Conservation (phyloP, 1,140 invertebrate genomes). For the Drosophila ambigua region DNA sequence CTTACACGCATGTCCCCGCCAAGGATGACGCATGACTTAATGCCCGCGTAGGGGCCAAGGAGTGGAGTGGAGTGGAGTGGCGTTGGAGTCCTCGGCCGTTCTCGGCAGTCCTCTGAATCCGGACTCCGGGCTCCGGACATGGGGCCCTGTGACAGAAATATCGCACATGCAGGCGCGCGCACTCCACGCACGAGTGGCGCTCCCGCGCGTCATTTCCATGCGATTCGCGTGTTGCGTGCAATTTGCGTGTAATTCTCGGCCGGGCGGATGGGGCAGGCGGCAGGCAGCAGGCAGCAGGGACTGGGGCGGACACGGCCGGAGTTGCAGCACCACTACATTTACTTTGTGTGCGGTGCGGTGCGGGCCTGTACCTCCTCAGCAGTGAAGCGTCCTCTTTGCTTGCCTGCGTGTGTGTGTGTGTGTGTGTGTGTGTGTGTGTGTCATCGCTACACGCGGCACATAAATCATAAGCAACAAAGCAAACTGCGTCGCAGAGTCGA, state of each 20-base stretch:
- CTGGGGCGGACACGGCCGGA: too few relatives aligned
- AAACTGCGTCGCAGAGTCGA: constrained; percentile 58
- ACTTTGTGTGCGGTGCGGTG: constrained; percentile 17
- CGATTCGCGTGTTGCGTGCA: constrained; percentile 78
- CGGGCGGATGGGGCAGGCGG: background rate
- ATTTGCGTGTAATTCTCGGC: constrained; percentile 76
- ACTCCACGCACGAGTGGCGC: constrained; percentile 71
- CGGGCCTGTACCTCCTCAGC: constrained; percentile 10
- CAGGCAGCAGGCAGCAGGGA: background rate
- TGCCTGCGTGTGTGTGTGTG: background rate
- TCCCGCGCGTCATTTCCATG: constrained; percentile 72
- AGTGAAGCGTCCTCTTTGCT: constrained; percentile 26
- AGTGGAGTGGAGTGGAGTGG: background rate
- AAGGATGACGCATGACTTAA: constrained; percentile 76
- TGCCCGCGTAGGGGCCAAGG: constrained; percentile 20
- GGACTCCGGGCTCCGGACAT: constrained; percentile 22
- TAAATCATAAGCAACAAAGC: constrained; percentile 76
- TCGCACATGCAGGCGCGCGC: constrained; percentile 55
- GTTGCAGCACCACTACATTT: background rate
- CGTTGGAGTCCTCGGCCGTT: background rate
- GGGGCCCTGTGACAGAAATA: constrained; percentile 63
- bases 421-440: constrained; percentile 46
- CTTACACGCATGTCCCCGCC: constrained; percentile 68
- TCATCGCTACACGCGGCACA: constrained; percentile 73
- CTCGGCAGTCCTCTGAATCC: background rate